Base-by-base conservation (phyloP, 53 echinoderm and acorn worm species). In the Paracentrotus lividus region DNA sequence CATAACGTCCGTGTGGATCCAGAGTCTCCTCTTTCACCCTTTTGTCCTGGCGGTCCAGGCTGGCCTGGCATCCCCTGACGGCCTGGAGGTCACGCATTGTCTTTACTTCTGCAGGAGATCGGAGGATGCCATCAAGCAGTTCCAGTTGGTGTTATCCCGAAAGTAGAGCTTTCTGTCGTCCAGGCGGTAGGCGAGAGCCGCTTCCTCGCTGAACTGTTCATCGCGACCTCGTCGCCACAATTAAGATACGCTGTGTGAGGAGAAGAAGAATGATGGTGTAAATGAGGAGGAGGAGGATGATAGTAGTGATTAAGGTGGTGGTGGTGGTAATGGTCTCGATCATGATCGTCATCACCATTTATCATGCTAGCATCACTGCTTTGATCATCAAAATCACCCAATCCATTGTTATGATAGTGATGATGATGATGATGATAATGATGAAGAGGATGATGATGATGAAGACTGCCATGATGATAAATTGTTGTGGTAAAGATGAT, bases 161-260 rank as follows among this genome's bases (percentile, higher is more conserved):
- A 96, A 96, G 94, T 99, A 99, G 42, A 99, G 96, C 88, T 97
- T 99, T 84, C 96, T 96, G 90, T 96, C 96, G 60, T 99, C 99
- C 93, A 94, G 94, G 40, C 99, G 95, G 60, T 99, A 99, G 44
- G 95, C 99, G 60, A 99, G 85, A n/a, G 96, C 92, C 23, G 96
- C 99, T 44, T 99, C 99, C 21, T 93, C 94, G 44, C 58, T 93
- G 75, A 99, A 43, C 85, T 86, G 66, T 95, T 96, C 96, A 99
- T 96, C 33, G 85, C 96, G 9, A 92, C n/a, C 69, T 99, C 99
- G 53, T 96, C 94, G 24, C 81, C n/a, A 99, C 97, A 26, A 99
- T 94, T n/a, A 99, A 36, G 45, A 99, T 93, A 94, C 96, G 97
- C 99, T 99, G 88, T 58, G 60, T 52, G 44, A 38, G 55, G 43